phyloP scores from a whole-genome alignment of 2,888 invertebrate genomes.

The Boloria euphrosyne region DNA sequence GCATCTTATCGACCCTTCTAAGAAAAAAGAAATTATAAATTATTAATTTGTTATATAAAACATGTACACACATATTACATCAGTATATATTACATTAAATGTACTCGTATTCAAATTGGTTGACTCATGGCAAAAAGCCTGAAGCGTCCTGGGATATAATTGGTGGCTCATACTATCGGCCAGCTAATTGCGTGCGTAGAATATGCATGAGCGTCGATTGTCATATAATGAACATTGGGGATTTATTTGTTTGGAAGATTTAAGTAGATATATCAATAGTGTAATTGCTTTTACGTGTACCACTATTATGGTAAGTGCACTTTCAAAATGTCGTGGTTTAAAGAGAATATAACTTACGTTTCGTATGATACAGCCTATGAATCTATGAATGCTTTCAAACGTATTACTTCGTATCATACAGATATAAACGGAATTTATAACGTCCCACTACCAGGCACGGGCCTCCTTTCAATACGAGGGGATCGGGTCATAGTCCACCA shows the following conservation, averaged over 20 bases:
- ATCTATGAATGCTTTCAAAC: too few species aligned
- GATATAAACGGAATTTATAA: too few species aligned
- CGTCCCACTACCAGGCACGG: too few species aligned
- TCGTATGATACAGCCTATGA: too few species aligned
- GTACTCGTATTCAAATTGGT: slow-evolving; percentile 57
- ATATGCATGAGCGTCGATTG: slow-evolving; percentile 70
- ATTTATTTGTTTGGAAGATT: slow-evolving; percentile 18
- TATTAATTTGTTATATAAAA: too few species aligned
- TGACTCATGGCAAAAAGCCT: slow-evolving; percentile 58
- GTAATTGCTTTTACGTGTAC: too few species aligned
- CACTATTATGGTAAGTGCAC: not conserved
- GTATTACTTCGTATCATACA: too few species aligned
- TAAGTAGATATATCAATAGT: not conserved
- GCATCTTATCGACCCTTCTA: too few species aligned
- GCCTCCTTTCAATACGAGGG: too few species aligned
- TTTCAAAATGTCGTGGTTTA: too few species aligned
- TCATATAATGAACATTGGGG: slow-evolving; percentile 42
- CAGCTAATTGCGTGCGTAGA: slow-evolving; percentile 69
- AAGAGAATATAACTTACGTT: too few species aligned
- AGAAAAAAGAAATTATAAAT: not conserved
- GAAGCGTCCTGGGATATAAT: slow-evolving; percentile 66
- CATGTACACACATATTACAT: not conserved
- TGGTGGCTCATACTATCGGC: slow-evolving; percentile 61
- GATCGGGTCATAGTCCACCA: too few species aligned
- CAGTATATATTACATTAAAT: slow-evolving; percentile 18